phyloP scores from a whole-genome alignment of 2,888 invertebrate genomes.

The Noctua fimbriata region DNA sequence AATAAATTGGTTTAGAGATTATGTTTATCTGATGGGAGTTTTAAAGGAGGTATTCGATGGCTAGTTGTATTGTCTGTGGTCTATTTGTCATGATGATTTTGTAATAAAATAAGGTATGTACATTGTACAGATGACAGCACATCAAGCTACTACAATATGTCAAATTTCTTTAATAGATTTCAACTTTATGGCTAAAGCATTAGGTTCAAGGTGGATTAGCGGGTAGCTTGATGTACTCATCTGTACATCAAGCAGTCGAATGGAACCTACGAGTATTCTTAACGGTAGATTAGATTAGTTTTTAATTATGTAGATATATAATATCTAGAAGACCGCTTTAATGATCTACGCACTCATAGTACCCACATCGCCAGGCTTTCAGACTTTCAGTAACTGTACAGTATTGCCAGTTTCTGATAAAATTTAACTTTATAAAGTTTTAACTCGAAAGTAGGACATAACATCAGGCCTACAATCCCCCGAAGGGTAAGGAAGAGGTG shows the following conservation, averaged over 20 bases:
- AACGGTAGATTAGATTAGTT: not conserved
- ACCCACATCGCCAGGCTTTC: not conserved
- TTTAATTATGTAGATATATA: not conserved
- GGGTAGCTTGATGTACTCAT: no score
- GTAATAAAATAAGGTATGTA: not conserved
- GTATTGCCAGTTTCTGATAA: not conserved
- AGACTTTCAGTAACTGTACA: not conserved
- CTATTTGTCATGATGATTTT: not conserved
- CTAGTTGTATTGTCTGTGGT: not conserved
- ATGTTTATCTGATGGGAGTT: slow-evolving; percentile 3
- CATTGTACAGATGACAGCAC: no score
- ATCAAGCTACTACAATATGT: no score
- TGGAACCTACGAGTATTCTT: not conserved
- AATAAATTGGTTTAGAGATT: slow-evolving; percentile 62
- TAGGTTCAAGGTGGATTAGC: no score
- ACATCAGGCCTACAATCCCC: not conserved
- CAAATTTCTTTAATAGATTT: no score
- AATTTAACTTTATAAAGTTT: not conserved
- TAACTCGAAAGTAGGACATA: not conserved
- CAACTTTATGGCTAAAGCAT: no score
- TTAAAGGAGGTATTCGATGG: not conserved
- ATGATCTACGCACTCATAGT: no score
- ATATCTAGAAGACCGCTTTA: not conserved
- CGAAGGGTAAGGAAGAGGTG: not conserved
- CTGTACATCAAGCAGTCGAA: not conserved